Evolutionary conservation across 2,888 invertebrate species (phyloP), one percentile per base, ranked within the genome.

Genomic region (Plemyria rubiginata): DNA sequence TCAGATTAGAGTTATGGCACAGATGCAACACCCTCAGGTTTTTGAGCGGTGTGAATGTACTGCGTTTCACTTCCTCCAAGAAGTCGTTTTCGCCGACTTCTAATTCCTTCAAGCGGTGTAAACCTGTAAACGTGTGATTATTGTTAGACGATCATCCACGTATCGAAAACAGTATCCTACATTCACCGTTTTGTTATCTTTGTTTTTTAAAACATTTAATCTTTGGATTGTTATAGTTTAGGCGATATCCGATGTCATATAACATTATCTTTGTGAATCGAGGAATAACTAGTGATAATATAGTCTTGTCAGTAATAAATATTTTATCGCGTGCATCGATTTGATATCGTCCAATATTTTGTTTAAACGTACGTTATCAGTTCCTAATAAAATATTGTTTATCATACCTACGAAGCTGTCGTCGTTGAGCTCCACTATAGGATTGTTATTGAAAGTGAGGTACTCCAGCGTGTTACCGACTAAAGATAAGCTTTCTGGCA

Each of bases 381-480:
- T 50, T 38, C 5, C 1, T 15, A 8, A 13, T 43, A 49, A n/a
- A 60, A 48, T 15, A 50, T 15, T 22, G 51, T 12, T 48, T 58
- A 74, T 78, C 86, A 84, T 60, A 94, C 94, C 94, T 63, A 94
- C 77, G 70, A 96, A 95, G 65, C 94, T 94, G 70, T 93, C 90
- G 68, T 94, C 94, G 48, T 90, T 92, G 2, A 96, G 84, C 69
- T 93, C 93, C 15, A 90, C 80, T 49, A 96, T 92, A 0, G 93
- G 92, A 81, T 96, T 96, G 63, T 93, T 88, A 68, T 95, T 95
- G 72, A 96, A 86, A 41, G 94, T 94, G 15, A 96, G 86, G 59
- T 90, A 92, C 74, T 94, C 86, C 63, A 96, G 82, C 5, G 93
- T 92, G 52, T 81, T 81, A n/a, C 94, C 93, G 32, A 95, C 80